These are phyloP conservation scores for Drosophila ogumai DNA, from an alignment of 1,140 invertebrate species.

Conservation along the genomic window DNA sequence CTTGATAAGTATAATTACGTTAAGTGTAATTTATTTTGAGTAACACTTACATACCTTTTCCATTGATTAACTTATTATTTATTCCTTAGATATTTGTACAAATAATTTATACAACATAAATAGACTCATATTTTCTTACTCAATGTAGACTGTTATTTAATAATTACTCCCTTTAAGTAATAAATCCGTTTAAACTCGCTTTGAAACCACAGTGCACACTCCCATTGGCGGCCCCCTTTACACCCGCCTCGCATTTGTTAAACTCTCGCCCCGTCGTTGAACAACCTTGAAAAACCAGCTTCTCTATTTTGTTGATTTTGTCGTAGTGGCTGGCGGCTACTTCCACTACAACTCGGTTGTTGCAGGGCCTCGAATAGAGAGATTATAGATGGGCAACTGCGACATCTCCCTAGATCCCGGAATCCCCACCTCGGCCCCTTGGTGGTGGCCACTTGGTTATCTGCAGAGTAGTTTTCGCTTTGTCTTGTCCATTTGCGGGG, in stretches of 20 bases:
- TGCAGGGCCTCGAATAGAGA: slow-evolving; percentile 16
- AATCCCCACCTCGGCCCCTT: slow-evolving; percentile 21
- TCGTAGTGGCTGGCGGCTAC: slow-evolving; percentile 15
- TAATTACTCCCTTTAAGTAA: neutral
- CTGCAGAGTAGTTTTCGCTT: slow-evolving; percentile 55
- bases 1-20: neutral
- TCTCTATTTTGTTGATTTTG: slow-evolving; percentile 43
- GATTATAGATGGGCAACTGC: slow-evolving; percentile 8
- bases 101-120: too few species aligned
- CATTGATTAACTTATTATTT: too few species aligned
- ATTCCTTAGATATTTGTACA: too few species aligned
- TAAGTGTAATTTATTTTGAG: neutral
- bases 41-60: too few species aligned
- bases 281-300: slow-evolving; percentile 78
- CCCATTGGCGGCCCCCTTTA: neutral
- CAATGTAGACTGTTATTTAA: neutral
- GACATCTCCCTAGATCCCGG: neutral
- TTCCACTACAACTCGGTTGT: slow-evolving; percentile 14
- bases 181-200: neutral
- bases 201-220: slow-evolving; percentile 50
- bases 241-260: slow-evolving; percentile 17
- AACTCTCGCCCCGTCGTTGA: slow-evolving; percentile 10
- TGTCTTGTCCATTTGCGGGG: slow-evolving; percentile 35
- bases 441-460: slow-evolving; percentile 54
- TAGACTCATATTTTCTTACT: neutral